These are phyloP conservation scores for Eulithis prunata DNA, from an alignment of 2,888 invertebrate genomes.

Conservation along the genomic window DNA sequence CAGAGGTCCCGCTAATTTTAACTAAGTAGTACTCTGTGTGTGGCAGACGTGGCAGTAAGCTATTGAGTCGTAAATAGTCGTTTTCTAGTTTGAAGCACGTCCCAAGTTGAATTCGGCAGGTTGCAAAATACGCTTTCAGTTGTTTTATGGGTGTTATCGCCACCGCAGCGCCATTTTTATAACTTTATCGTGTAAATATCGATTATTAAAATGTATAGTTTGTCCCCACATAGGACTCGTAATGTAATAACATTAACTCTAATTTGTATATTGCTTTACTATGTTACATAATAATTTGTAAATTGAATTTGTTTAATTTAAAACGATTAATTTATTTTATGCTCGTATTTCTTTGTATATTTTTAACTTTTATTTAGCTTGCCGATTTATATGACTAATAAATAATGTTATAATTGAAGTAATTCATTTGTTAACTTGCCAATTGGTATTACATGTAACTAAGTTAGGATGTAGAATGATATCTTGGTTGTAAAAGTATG, in stretches of 20 bases:
- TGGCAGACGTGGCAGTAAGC: too few relatives aligned
- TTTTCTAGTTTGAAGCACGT: background rate
- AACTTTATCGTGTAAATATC: conserved; percentile 24
- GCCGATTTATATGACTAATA: conserved; percentile 58
- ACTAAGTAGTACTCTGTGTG: too few relatives aligned
- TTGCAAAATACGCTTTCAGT: conserved; percentile 21
- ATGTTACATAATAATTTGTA: conserved; percentile 44
- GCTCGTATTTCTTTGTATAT: conserved; percentile 60
- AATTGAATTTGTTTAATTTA: conserved; percentile 54
- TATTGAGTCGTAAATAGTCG: too few relatives aligned
- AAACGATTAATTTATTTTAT: conserved; percentile 68
- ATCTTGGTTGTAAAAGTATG: conserved; percentile 16
- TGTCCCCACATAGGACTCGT: conserved; percentile 3
- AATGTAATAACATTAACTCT: conserved; percentile 37
- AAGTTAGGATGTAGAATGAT: conserved; percentile 27
- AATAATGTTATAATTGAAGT: conserved; percentile 41
- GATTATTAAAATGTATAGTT: conserved; percentile 8
- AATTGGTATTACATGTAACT: conserved; percentile 65
- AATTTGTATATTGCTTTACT: conserved; percentile 52
- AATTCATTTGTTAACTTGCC: conserved; percentile 62
- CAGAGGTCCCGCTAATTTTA: too few relatives aligned
- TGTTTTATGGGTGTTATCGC: conserved; percentile 8
- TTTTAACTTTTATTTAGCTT: conserved; percentile 62
- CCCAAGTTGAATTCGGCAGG: conserved; percentile 10
- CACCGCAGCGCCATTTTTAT: conserved; percentile 19